Percentiles rank a stretch among this genome's conserved stretches.
Conservation (phyloP, 1,140 invertebrate genomes). For the Pseudomyrmex flavicornis region DNA sequence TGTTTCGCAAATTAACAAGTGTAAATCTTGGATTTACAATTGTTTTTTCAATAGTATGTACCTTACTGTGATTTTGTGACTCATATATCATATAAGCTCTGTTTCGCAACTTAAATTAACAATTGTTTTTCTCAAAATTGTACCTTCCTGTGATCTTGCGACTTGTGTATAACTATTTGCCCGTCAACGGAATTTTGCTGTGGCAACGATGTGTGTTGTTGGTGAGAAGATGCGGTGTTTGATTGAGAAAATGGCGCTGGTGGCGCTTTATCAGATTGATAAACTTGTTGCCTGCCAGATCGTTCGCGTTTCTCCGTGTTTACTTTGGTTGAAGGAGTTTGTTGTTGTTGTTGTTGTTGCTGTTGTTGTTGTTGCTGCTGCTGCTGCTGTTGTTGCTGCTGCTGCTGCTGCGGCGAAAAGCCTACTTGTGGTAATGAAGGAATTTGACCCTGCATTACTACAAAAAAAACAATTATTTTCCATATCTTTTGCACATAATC, state of each 20-base stretch:
- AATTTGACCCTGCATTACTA: conserved; percentile 81
- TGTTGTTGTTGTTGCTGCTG: conserved; percentile 63
- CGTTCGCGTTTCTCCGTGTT: conserved; percentile 83
- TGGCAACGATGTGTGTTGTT: conserved; percentile 75
- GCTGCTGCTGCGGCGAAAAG: conserved; percentile 75
- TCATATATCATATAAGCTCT: conserved; percentile 68
- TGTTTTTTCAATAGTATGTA: conserved; percentile 2
- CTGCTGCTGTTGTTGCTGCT: conserved; percentile 68
- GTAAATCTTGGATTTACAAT: too few relatives aligned
- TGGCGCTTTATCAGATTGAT: conserved; percentile 81
- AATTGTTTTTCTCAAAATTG: neutral
- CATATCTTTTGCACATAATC: neutral
- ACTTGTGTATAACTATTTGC: conserved; percentile 77
- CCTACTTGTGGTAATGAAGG: conserved; percentile 80
- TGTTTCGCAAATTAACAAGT: neutral
- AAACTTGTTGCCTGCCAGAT: conserved; percentile 80
- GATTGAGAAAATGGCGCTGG: conserved; percentile 82
- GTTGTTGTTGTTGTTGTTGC: conserved; percentile 62
- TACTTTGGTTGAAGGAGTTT: conserved; percentile 77
- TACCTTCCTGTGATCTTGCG: conserved; percentile 81
- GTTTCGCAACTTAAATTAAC: neutral
- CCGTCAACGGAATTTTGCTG: conserved; percentile 80
- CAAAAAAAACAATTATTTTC: conserved; percentile 20
- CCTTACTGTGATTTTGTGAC: conserved; percentile 75
- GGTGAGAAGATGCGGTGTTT: conserved; percentile 76